phyloP scores from a whole-genome alignment of 2,888 invertebrate species.

The Luperina testacea region DNA sequence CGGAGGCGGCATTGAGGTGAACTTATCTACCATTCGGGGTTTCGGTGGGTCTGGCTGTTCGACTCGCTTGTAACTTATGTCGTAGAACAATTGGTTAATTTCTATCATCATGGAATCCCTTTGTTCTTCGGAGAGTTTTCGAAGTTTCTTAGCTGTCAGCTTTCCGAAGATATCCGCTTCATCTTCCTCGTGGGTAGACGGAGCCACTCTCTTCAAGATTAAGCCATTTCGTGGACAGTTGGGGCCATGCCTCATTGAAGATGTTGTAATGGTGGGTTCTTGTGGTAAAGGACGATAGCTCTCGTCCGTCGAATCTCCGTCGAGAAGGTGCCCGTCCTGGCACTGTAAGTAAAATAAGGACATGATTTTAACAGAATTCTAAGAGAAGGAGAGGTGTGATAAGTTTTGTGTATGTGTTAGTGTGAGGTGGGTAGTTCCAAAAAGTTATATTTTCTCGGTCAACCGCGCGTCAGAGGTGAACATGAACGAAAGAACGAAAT shows the following conservation, averaged over 20 bases:
- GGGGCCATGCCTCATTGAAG: not conserved
- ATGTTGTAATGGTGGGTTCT: slow-evolving; percentile 25
- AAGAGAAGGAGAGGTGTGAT: not conserved
- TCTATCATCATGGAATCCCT: slow-evolving; percentile 43
- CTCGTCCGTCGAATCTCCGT: slow-evolving; percentile 13
- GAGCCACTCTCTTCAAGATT: slow-evolving; percentile 33
- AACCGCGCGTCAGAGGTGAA: not conserved
- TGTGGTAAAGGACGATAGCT: not conserved
- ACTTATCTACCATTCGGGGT: slow-evolving; percentile 3
- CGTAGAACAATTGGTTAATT: slow-evolving; percentile 43
- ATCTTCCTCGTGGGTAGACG: slow-evolving; percentile 11
- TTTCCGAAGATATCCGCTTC: slow-evolving; percentile 51
- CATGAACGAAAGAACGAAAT: not conserved
- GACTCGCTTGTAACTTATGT: not conserved
- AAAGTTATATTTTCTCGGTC: not conserved
- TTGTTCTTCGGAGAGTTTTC: slow-evolving; percentile 23
- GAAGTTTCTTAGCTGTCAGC: slow-evolving; percentile 45
- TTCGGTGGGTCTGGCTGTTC: not conserved
- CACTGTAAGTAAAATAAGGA: slow-evolving; percentile 35
- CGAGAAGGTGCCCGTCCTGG: slow-evolving; percentile 4
- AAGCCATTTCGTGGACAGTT: not conserved
- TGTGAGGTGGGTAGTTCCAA: slow-evolving; percentile 3
- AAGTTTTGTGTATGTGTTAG: not conserved
- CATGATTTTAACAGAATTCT: slow-evolving; percentile 2
- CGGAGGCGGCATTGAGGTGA: not conserved